A percentile compares a stretch with the other conserved stretches of the same genome.
Evolutionary conservation across 1,140 invertebrate genomes (phyloP).

Genomic region (Diorhabda carinulata): DNA sequence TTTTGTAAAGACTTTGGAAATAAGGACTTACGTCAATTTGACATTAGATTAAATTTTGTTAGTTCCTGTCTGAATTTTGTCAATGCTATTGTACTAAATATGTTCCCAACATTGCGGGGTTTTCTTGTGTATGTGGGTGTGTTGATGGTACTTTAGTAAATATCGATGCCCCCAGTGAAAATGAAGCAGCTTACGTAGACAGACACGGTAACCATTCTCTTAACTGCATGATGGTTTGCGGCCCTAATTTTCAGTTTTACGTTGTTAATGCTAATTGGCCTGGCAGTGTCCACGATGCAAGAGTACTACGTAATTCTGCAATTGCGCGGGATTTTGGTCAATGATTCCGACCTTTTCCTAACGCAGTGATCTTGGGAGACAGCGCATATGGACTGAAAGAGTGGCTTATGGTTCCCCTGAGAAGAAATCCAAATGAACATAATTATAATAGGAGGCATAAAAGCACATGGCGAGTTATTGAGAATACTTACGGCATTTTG

Average conservation of each 20-base stretch:
- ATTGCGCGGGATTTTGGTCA: slow-evolving; percentile 7
- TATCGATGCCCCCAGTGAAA: slow-evolving; percentile 14
- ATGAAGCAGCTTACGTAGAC: slow-evolving; percentile 19
- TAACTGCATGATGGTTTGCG: slow-evolving; percentile 22
- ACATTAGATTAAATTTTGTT: no score
- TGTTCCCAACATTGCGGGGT: slow-evolving; percentile 12
- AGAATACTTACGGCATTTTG: no score
- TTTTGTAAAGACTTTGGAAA: no score
- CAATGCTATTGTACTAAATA: no score
- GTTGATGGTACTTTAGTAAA: slow-evolving; percentile 22
- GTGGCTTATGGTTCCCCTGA: background rate
- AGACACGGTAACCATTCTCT: slow-evolving; percentile 20
- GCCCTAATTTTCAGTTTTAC: slow-evolving; percentile 8
- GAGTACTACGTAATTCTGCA: background rate
- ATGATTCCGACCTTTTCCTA: slow-evolving; percentile 13
- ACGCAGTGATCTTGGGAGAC: slow-evolving; percentile 13
- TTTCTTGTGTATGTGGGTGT: slow-evolving; percentile 13
- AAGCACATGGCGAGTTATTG: no score
- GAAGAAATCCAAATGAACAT: no score
- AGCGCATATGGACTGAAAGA: slow-evolving; percentile 11
- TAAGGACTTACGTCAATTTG: no score
- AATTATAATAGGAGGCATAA: no score
- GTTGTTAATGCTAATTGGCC: slow-evolving; percentile 20
- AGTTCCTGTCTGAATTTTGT: no score
- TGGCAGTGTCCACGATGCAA: slow-evolving; percentile 3